Base-by-base conservation (phyloP, 2,113 vertebrate genomes). In the Oceanites oceanicus region DNA sequence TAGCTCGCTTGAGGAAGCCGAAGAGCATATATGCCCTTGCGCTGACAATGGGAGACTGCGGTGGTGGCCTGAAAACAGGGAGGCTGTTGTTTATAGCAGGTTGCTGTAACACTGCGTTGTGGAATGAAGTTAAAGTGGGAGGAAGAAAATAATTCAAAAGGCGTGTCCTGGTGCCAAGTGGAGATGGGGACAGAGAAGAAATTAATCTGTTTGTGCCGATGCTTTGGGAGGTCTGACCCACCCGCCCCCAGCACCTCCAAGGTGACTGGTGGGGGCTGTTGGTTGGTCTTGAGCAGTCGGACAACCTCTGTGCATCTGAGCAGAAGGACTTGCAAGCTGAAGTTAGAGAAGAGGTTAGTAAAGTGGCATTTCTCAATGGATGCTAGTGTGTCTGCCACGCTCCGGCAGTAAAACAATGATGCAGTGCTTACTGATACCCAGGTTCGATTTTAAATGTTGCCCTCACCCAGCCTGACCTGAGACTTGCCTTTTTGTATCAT, bases 1-100 rank as follows among this genome's bases (percentile, higher is more conserved):
- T 44, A 59, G 71, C 59, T 8, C 3, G 3, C 19, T 75, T 55
- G 71, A 78, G 85, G 87, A 91, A 78, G 53, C 30, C 49, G 67
- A 92, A 38, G 59, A 78, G 75, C 25, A 14, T 79, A 82, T 26
- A 78, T 91, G 66, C 83, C 74, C 83, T 74, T 40, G 53, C 44
- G 63, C 90, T 72, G 79, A 82, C 92, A 94, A 86, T 0, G 0
- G 83, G 75, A 44, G 81, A 90, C 83, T 1, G 45, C 0, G 52
- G 73, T 11, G 34, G 17, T 89, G 88, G 79, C 84, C 91, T 38
- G 62, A 4, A 80, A 70, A 83, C n/a, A 2, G 68, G 63, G 73
- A 84, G 73, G 53, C 32, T 92, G 96, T 72, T 73, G 50, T 63
- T 84, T 77, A 91, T 23, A 47, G 83, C 65, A 47, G 61, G 63